Base-by-base conservation (phyloP, 2,888 invertebrate genomes). In the Ephialtes manifestator region DNA sequence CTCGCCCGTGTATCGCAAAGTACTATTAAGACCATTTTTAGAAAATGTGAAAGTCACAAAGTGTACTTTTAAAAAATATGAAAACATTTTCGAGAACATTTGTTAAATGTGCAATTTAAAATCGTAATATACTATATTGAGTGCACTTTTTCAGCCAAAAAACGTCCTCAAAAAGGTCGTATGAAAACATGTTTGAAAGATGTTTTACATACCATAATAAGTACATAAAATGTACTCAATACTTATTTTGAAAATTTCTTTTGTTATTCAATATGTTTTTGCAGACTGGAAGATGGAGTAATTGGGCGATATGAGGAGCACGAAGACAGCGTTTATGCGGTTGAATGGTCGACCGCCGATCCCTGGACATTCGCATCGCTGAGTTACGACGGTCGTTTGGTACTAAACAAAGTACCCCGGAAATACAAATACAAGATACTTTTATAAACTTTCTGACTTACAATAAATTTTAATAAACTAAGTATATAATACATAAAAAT, bases 341-440 rank as follows among this genome's bases (percentile, higher is more conserved):
- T 97, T 0, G 99, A 99, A 94, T 99, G 99, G 99, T 99, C 99
- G 85, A 96, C 97, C 28, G 98, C 98, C 31, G 99, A 99, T 95
- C 99, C 99, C 15, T 99, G 99, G 99, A 97, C 98, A 81, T 99
- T 99, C 95, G 99, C 99, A n/a, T 99, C 99, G 0, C 95, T 99
- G 0, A 99, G 99, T 93, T 99, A 99, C 94, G 99, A 99, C 94
- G 99, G 99, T 0, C 95, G 99, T 70, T 96, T 99, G 20, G 97
- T 99, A 68, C 96, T 99, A 51, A 98, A 99, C 55, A 96, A 97
- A 91, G 99, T 99, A 28, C 99, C 99, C n/a, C 95, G 97, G 85
- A 97, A 97, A 90, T 97, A 98, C 92, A 99, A 99, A 94, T 99
- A 99, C 93, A 98, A 98, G 95, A 98, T 99, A 91, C 95, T 98